A percentile compares a stretch with the other conserved stretches of the same genome.
These are phyloP conservation scores for Argyrosomus regius DNA, from an alignment of 2,797 vertebrate species.

Conservation along the genomic window DNA sequence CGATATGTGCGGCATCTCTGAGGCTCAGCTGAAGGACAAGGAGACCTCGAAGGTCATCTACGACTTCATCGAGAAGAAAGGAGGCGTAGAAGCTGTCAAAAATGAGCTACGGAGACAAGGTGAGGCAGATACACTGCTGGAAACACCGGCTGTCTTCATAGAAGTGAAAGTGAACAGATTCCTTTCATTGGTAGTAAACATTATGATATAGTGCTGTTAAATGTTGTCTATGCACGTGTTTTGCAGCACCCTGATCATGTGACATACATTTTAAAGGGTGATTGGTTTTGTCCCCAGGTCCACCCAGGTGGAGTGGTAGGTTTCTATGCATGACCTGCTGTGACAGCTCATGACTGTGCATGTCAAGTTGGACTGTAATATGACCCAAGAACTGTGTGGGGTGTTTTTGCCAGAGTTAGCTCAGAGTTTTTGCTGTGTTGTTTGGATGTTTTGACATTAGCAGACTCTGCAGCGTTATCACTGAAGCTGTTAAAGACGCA, in stretches of 20 bases:
- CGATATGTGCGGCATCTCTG: constrained; percentile 97
- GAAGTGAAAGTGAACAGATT: background rate
- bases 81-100: constrained; percentile 98
- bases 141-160: background rate
- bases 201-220: background rate
- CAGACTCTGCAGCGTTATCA: background rate
- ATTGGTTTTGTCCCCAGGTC: constrained; percentile 86
- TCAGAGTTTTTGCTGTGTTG: constrained; percentile 24
- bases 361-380: constrained; percentile 36
- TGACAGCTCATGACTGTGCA: constrained; percentile 68
- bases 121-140: constrained; percentile 63
- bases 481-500: constrained; percentile 1
- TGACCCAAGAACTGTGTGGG: constrained; percentile 12
- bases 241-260: background rate
- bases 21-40: constrained; percentile 97
- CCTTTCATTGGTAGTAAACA: too few species aligned
- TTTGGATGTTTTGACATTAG: constrained; percentile 5
- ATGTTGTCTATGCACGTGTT: background rate
- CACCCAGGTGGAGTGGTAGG: constrained; percentile 91
- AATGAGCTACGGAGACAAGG: constrained; percentile 96
- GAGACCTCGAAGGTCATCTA: constrained; percentile 99
- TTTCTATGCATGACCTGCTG: constrained; percentile 80
- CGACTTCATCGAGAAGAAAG: constrained; percentile 98
- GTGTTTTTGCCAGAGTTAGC: constrained; percentile 24
- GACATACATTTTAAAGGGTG: constrained; percentile 24